phyloP scores from a whole-genome alignment of 2,888 invertebrate genomes.

The Metellina segmentata region DNA sequence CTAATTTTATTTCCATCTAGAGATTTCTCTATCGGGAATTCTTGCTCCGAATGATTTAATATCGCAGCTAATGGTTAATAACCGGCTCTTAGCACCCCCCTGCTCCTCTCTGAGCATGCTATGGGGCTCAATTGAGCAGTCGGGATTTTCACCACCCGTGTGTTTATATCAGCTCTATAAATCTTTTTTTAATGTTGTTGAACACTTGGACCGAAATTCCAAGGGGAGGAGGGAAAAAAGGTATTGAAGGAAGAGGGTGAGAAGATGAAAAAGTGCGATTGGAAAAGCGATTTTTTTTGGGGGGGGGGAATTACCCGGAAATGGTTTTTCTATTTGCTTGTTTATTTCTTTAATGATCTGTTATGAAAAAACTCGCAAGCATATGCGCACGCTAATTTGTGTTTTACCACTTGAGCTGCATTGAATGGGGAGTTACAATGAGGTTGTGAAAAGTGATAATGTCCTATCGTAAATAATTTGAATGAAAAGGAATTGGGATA shows the following conservation, averaged over 20 bases:
- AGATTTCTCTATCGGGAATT: conserved; percentile 73
- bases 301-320: neutral
- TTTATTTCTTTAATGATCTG: neutral
- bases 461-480: too few relatives aligned
- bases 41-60: conserved; percentile 72
- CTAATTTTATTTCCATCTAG: conserved; percentile 76
- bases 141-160: conserved; percentile 24
- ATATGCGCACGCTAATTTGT: too few relatives aligned
- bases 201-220: conserved; percentile 22
- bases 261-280: neutral
- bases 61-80: conserved; percentile 74
- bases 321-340: neutral
- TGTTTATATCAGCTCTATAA: conserved; percentile 45
- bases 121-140: conserved; percentile 31
- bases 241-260: neutral
- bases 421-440: too few relatives aligned
- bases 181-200: conserved; percentile 36
- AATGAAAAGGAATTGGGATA: too few relatives aligned
- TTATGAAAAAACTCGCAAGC: neutral
- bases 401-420: too few relatives aligned
- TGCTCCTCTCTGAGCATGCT: neutral
- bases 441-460: too few relatives aligned
- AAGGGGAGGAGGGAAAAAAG: neutral
- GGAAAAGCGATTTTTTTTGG: neutral
- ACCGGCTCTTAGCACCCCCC: conserved; percentile 34